phyloP scores from a whole-genome alignment of 2,113 vertebrate species.

The Siphamia tubifer region DNA sequence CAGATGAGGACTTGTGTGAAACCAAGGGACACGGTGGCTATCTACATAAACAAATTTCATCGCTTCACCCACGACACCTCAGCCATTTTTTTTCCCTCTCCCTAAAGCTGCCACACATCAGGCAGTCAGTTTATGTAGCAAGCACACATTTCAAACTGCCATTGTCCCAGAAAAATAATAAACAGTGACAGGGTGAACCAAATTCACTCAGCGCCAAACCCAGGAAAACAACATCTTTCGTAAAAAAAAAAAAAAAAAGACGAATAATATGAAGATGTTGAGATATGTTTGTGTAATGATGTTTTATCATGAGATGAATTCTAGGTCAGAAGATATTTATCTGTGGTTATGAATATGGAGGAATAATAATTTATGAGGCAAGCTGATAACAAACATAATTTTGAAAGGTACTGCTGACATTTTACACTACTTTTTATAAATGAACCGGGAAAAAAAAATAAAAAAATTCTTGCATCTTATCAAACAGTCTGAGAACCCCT shows the following conservation, averaged over 20 bases:
- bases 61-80: slow-evolving; percentile 25
- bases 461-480: slow-evolving; percentile 54
- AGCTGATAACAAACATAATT: slow-evolving; percentile 56
- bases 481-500: slow-evolving; percentile 64
- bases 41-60: slow-evolving; percentile 47
- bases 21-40: slow-evolving; percentile 19
- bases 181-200: slow-evolving; percentile 40
- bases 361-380: slow-evolving; percentile 49
- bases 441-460: slow-evolving; percentile 45
- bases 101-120: slow-evolving; percentile 9
- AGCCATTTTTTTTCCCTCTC: slow-evolving; percentile 31
- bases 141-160: slow-evolving; percentile 28
- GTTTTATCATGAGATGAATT: slow-evolving; percentile 46
- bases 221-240: slow-evolving; percentile 37
- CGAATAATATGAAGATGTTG: neutral
- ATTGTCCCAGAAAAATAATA: slow-evolving; percentile 54
- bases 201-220: slow-evolving; percentile 19
- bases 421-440: slow-evolving; percentile 46
- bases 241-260: slow-evolving; percentile 33
- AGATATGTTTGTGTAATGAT: slow-evolving; percentile 33
- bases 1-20: slow-evolving; percentile 26
- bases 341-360: slow-evolving; percentile 63
- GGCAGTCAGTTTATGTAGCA: slow-evolving; percentile 1
- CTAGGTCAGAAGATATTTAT: slow-evolving; percentile 59
- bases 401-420: slow-evolving; percentile 57